These are phyloP conservation scores for Gryon sp. DNA, from an alignment of 1,140 invertebrate genomes.

Conservation along the genomic window DNA sequence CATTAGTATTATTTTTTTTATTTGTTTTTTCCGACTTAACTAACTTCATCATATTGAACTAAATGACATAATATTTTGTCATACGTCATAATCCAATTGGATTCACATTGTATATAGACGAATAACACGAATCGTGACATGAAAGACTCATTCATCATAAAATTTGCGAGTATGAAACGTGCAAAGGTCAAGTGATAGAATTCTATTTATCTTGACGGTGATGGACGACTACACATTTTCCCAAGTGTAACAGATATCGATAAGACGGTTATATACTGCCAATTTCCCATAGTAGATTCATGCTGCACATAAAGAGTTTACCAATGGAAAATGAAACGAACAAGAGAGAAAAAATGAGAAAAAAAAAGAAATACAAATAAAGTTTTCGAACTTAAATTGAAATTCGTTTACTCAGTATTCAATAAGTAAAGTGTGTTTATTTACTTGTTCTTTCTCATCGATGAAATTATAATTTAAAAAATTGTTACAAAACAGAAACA, in stretches of 20 bases:
- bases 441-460: too few relatives aligned
- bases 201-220: constrained; percentile 54
- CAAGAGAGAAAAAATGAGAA: too few relatives aligned
- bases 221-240: constrained; percentile 40
- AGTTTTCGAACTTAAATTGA: constrained; percentile 3
- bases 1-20: too few relatives aligned
- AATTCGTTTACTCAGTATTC: not conserved
- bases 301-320: constrained; percentile 14
- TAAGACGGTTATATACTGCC: constrained; percentile 28
- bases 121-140: constrained; percentile 15
- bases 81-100: constrained; percentile 26
- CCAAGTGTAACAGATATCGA: constrained; percentile 36
- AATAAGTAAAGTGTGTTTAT: too few relatives aligned
- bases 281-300: constrained; percentile 28
- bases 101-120: not conserved
- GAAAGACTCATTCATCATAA: constrained; percentile 50
- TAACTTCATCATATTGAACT: too few relatives aligned
- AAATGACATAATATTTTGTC: constrained; percentile 25
- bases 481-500: too few relatives aligned
- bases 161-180: constrained; percentile 45
- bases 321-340: too few relatives aligned
- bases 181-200: constrained; percentile 55
- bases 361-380: constrained; percentile 16
- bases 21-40: too few relatives aligned
- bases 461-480: too few relatives aligned